Evolutionary conservation across 2,888 invertebrate genomes (phyloP), one percentile per base, ranked within the genome.

Genomic region (Drosophila sordidula): DNA sequence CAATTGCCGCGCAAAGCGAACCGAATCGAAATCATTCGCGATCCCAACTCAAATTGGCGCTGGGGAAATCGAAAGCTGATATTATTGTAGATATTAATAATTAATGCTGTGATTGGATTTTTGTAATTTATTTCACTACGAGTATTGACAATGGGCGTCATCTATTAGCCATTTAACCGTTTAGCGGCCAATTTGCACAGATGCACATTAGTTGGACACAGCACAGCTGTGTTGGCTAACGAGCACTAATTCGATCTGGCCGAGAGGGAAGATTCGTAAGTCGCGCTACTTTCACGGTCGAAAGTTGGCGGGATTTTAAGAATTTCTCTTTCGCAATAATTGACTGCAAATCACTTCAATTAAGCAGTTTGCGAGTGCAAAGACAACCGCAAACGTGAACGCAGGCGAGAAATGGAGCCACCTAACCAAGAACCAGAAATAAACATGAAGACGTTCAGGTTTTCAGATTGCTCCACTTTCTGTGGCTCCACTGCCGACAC

Each of bases 291-390:
- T 88, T 82, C 83, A 83, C 89, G 68, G 63, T 69, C 66, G 82
- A 82, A 88, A 86, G 82, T 86, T 67, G 56, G 59, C 59, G 70
- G 59, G 50, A 51, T 38, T 49, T 73, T 55, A 65, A 88, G 86
- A 87, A 89, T 87, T 87, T 89, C 86, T 87, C 89, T 87, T 87
- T 88, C 83, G 74, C 75, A 70, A 75, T 87, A 89, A 86, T 88
- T 88, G 89, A 80, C 89, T 73, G 82, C 68, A 83, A 87, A 84
- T 86, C 87, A 71, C 70, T 70, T 86, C 76, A 86, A 85, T 88
- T 86, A 86, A 88, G 59, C 70, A 79, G 64, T 64, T 64, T 81
- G 79, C 63, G 41, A 86, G 62, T 66, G 84, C 78, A 59, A 66
- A 59, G 54, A 56, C 68, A 63, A 68, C 64, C 47, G 26, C 42